A percentile compares a stretch with the other conserved stretches of the same genome.
These are phyloP conservation scores for Meiosimyza decipiens DNA, from an alignment of 2,888 invertebrate genomes.

Conservation along the genomic window DNA sequence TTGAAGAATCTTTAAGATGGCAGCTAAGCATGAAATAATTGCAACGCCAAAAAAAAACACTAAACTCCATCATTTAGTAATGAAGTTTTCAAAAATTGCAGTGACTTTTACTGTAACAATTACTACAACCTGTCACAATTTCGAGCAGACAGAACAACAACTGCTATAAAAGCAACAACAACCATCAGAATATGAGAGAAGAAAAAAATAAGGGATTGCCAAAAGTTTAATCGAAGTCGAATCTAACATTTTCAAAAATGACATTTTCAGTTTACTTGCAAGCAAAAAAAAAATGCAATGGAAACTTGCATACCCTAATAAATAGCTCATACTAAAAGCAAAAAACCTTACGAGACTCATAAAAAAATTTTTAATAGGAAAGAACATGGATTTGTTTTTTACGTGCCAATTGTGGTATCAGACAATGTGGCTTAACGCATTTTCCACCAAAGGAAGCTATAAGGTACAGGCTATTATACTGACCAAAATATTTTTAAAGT, in stretches of 20 bases:
- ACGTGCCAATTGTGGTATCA: background rate
- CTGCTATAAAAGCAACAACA: conserved; percentile 1
- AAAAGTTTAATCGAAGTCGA: conserved; percentile 28
- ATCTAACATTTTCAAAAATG: conserved; percentile 37
- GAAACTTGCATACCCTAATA: too few species aligned
- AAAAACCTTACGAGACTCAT: background rate
- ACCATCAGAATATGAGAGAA: background rate
- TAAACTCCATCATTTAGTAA: too few species aligned
- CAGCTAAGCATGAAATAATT: too few species aligned
- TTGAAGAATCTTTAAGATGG: too few species aligned
- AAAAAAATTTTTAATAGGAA: background rate
- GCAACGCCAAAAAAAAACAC: too few species aligned
- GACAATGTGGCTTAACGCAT: too few species aligned
- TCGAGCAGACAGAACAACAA: conserved; percentile 15
- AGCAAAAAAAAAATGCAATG: background rate
- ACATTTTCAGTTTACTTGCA: conserved; percentile 21
- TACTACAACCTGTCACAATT: conserved; percentile 20
- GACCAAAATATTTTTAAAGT: too few species aligned
- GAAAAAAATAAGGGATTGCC: conserved; percentile 13
- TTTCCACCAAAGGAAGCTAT: too few species aligned
- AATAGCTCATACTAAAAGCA: background rate
- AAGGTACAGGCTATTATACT: too few species aligned
- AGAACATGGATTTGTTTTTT: conserved; percentile 10
- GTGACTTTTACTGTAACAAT: conserved; percentile 11
- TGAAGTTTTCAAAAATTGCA: background rate